These are phyloP conservation scores for Brachyptera putata DNA, from an alignment of 2,888 invertebrate species.

Conservation along the genomic window DNA sequence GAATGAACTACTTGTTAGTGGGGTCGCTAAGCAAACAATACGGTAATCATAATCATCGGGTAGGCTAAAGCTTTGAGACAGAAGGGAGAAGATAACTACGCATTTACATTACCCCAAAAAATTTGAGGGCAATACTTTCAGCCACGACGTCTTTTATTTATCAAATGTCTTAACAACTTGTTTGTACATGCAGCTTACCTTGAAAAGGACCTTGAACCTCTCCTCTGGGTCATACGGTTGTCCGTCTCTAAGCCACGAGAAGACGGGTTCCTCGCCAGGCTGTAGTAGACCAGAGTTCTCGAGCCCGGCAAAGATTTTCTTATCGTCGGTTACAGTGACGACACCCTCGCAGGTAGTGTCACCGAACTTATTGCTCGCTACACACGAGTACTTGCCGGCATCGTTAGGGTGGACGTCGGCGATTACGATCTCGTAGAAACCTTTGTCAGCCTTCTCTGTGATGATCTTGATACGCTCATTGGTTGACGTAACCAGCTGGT, in stretches of 20 bases:
- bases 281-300: conserved; percentile 61
- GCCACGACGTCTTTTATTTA: too few species aligned
- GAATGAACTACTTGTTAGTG: too few species aligned
- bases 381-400: conserved; percentile 78
- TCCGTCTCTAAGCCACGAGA: conserved; percentile 84
- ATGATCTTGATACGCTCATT: conserved; percentile 66
- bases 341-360: conserved; percentile 69
- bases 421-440: conserved; percentile 85
- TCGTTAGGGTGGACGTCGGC: conserved; percentile 72
- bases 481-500: conserved; percentile 62
- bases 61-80: too few species aligned
- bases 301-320: conserved; percentile 76
- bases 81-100: too few species aligned
- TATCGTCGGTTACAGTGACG: conserved; percentile 79
- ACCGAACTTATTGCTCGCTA: conserved; percentile 76
- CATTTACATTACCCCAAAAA: too few species aligned
- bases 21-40: too few species aligned
- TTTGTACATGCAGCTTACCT: conserved; percentile 37
- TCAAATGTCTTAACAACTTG: too few species aligned
- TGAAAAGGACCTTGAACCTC: conserved; percentile 83
- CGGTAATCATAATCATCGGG: too few species aligned
- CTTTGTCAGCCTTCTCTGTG: conserved; percentile 70
- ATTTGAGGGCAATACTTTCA: too few species aligned
- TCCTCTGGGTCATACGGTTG: conserved; percentile 83
- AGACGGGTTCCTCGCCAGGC: conserved; percentile 71